Base-by-base conservation (phyloP, 2,797 vertebrate genomes). In the Carapus acus region DNA sequence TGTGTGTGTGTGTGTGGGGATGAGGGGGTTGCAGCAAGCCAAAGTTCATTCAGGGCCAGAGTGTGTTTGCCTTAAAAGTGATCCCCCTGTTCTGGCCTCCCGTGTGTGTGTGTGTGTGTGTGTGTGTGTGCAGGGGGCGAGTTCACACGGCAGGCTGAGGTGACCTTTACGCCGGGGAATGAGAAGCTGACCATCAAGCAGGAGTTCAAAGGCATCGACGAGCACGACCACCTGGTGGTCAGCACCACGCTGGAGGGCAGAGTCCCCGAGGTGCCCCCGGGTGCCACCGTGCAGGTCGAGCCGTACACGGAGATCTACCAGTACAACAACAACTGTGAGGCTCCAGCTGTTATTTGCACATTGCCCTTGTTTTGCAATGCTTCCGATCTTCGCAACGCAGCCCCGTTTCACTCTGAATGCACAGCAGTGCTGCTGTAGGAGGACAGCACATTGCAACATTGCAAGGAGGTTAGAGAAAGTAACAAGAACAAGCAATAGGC, bases 301-400 rank as follows among this genome's bases (percentile, higher is more conserved):
- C 88, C 90, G 0, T 94, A 94, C 77, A 91, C 86, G 0, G 93
- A 97, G 73, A 88, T 96, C 64, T 96, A 96, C 72, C 93, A 97
- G 56, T 91, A 92, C 80, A 90, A 85, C 57, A 87, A 68, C 58
- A 90, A 90, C 51, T 77, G 94, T 96, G 78, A 90, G 91, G 46
- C 2, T 11, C 41, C 33, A 39, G 27, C 19, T 1, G 61, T 17
- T 23, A 29, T 33, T 33, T 33, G 6, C 3, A 4, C 9, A 11
- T 33, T 33, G 6, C 31, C 31, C 11, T 12, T 9, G 8, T 7
- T 33, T 33, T n/a, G n/a, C n/a, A n/a, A n/a, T n/a, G n/a, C n/a
- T n/a, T n/a, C 24, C 6, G 6, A 33, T 13, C 31, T 33, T 7
- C n/a, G n/a, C n/a, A n/a, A 33, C 31, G 14, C 31, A 4, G 31